A percentile compares a stretch with the other conserved stretches of the same genome.
These are phyloP conservation scores for Gila orcuttii DNA, from an alignment of 2,113 vertebrate species.

Conservation along the genomic window DNA sequence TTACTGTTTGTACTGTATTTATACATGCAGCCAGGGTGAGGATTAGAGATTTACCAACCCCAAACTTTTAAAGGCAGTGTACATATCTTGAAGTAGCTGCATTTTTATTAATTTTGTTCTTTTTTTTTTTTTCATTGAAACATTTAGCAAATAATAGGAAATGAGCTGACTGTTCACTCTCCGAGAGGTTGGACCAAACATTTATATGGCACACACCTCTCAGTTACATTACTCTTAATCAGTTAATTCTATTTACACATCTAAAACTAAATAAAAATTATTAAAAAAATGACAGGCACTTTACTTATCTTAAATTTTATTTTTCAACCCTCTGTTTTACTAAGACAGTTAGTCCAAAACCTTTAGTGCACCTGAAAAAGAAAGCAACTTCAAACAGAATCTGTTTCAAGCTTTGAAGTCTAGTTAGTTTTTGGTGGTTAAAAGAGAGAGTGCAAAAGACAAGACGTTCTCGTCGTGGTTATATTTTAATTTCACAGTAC, in stretches of 20 bases:
- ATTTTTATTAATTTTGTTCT: too few species aligned
- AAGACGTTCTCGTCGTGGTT: conserved; percentile 48
- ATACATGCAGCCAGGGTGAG: background rate
- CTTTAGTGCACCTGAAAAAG: conserved; percentile 45
- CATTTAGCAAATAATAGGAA: background rate
- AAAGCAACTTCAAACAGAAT: conserved; percentile 62
- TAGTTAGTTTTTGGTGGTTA: conserved; percentile 54
- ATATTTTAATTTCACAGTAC: conserved; percentile 56
- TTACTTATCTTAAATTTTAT: background rate
- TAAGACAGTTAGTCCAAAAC: conserved; percentile 45
- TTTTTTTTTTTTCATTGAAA: too few species aligned
- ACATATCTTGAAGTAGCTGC: too few species aligned
- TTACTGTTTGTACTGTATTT: background rate
- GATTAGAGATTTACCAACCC: background rate
- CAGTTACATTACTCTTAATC: background rate
- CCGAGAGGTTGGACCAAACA: background rate
- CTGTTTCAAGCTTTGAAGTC: conserved; percentile 64
- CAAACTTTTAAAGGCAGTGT: background rate
- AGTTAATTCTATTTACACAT: background rate
- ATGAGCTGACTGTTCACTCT: background rate
- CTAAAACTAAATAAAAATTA: background rate
- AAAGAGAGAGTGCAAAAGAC: conserved; percentile 45
- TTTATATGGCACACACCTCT: background rate
- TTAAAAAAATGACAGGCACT: background rate
- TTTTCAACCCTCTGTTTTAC: conserved; percentile 18